A percentile compares a stretch with the other conserved stretches of the same genome.
These are phyloP conservation scores for Liparis tanakae DNA, from an alignment of 2,797 vertebrate species.

Conservation along the genomic window DNA sequence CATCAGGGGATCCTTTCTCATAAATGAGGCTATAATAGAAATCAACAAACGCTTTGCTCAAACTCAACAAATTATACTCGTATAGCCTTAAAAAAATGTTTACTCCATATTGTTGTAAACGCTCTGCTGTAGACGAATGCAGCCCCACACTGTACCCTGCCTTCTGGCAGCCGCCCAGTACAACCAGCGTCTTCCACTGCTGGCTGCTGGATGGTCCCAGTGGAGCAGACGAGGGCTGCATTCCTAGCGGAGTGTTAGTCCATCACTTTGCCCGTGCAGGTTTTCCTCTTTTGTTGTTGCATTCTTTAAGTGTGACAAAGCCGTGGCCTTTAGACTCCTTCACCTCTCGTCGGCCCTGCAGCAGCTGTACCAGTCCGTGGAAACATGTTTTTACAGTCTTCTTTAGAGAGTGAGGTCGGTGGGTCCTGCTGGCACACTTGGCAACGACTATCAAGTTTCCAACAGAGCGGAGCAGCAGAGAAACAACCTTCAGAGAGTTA, in stretches of 20 bases:
- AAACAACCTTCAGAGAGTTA: slow-evolving; percentile 19
- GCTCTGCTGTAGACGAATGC: slow-evolving; percentile 44
- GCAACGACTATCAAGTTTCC: slow-evolving; percentile 5
- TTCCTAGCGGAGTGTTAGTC: slow-evolving; percentile 37
- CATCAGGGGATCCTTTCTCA: slow-evolving; percentile 5
- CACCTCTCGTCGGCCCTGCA: slow-evolving; percentile 28
- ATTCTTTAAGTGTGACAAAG: slow-evolving; percentile 12
- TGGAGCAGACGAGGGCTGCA: slow-evolving; percentile 41
- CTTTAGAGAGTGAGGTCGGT: slow-evolving; percentile 21
- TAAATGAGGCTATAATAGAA: slow-evolving; percentile 16
- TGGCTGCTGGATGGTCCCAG: slow-evolving; percentile 36
- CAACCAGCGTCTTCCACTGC: slow-evolving; percentile 47
- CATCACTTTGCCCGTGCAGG: slow-evolving; percentile 24
- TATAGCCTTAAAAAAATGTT: slow-evolving; percentile 15
- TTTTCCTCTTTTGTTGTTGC: slow-evolving; percentile 17
- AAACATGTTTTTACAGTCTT: slow-evolving; percentile 36
- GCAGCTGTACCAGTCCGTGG: slow-evolving; percentile 34
- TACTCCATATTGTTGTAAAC: slow-evolving; percentile 24
- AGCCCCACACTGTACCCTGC: slow-evolving; percentile 23
- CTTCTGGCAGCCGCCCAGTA: slow-evolving; percentile 47
- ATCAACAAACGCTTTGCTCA: slow-evolving; percentile 14
- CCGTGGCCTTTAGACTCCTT: slow-evolving; percentile 16
- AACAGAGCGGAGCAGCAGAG: slow-evolving; percentile 17
- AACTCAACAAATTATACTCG: slow-evolving; percentile 5
- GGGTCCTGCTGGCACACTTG: slow-evolving; percentile 43